Evolutionary conservation across 2,888 invertebrate genomes (phyloP), one percentile per base, ranked within the genome.

Genomic region (Cistogaster globosa): DNA sequence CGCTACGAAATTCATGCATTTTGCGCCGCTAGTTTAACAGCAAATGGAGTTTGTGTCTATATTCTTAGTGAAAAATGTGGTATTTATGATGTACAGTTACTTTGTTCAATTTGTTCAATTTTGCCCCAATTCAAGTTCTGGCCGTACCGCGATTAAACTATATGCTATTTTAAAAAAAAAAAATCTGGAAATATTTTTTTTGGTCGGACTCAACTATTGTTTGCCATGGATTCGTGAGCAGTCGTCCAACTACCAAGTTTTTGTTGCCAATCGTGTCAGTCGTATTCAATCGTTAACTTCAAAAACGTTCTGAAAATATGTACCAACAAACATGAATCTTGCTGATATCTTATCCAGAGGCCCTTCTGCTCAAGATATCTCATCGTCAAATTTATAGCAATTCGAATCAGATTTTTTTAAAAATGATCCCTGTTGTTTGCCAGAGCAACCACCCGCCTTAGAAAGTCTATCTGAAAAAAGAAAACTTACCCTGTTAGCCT

Each of bases 191-290:
- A 82, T 16, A 26, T 82, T 45, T 65, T 74, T 63, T 83, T 51
- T 83, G 79, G 71, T 75, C 78, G 18, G 83, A 86, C 63, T 83
- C 86, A 53, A 79, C 69, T 14, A 60, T 76, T 18, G 74, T 60
- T 4, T 83, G 8, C 79, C 83, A 18, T 83, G 83, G 83, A 74
- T 79, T 51, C 60, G 32, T 32, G 32, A 32, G 8, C 32, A 32
- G 8, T 32, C 32, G 8, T 32, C 32, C 6, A 5, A 32, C 32
- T 32, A 7, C 8, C 32, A 32, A 32, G 8, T 32, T 0, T 78
- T 78, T 38, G 69, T 69, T 7, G 32, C 68, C 1, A 78, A 78
- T 51, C 51, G 69, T 2, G 53, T 69, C 14, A 48, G 51, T 20
- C 60, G 32, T 0, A 78, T 78, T 36, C 69, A 62, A 11, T 22